Evolutionary conservation across 2,888 invertebrate species (phyloP).

Genomic region (Diadegma fenestrale): DNA sequence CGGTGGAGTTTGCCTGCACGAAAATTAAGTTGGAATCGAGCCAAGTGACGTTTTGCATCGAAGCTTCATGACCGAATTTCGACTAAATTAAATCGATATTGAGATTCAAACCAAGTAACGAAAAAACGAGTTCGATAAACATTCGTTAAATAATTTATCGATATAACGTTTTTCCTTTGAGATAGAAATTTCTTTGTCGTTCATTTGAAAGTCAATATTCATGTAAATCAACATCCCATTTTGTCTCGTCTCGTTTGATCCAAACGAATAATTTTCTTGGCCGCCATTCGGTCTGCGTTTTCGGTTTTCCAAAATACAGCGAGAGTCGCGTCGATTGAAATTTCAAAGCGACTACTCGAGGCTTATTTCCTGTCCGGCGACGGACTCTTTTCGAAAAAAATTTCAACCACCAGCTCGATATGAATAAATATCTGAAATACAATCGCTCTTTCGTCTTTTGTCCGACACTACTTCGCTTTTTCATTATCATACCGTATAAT

Average conservation of each 20-base stretch:
- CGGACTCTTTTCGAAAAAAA: constrained; percentile 6
- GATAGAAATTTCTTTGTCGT: background rate
- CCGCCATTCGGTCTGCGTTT: background rate
- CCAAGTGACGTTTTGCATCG: background rate
- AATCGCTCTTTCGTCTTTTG: constrained; percentile 48
- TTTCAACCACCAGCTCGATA: constrained; percentile 2
- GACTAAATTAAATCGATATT: background rate
- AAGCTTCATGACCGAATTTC: background rate
- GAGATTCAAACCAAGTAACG: background rate
- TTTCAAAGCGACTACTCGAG: constrained; percentile 19
- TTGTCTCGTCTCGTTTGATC: background rate
- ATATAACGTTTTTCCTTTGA: background rate
- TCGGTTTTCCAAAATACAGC: constrained; percentile 5
- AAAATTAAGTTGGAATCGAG: constrained; percentile 4
- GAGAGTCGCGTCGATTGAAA: background rate
- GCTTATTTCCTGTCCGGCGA: constrained; percentile 36
- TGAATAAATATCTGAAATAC: constrained; percentile 59
- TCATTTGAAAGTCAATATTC: constrained; percentile 16
- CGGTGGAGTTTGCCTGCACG: background rate
- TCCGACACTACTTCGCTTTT: constrained; percentile 47
- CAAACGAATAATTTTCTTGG: background rate
- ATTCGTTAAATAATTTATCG: background rate
- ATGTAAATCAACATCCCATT: constrained; percentile 24
- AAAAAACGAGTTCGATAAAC: background rate
- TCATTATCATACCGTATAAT: constrained; percentile 64